Evolutionary conservation across 2,113 vertebrate species (phyloP), one percentile per base, ranked within the genome.

Genomic region (Anser brachyrhynchus): DNA sequence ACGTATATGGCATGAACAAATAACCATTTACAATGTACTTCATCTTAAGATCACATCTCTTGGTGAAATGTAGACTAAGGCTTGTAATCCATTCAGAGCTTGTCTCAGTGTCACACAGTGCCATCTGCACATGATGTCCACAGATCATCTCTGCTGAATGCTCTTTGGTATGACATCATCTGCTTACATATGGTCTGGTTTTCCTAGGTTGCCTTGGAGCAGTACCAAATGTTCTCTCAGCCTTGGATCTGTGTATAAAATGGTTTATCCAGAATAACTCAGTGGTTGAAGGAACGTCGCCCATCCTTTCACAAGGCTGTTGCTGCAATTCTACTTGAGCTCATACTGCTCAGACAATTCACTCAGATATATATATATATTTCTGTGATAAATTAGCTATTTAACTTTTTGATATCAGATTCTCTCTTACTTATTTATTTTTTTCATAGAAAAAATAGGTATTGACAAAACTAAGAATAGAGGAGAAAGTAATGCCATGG

Each of bases 241-340:
- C 20, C 23, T 33, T 71, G 19, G 13, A 46, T 75, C 35, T 62
- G 10, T 46, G 8, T 75, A 35, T 65, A 29, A 78, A 79, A 71
- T 65, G 16, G 6, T 82, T 84, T 82, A 33, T 84, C 23, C 4
- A 65, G 43, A 72, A 49, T 33, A 78, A 61, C 43, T 75, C 9
- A 3, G 17, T 8, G 2, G 20, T 78, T 12, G 20, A 89, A 82
- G 3, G 19, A 84, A 35, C 0, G 0, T 26, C 31, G 6, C 15
- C 39, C 11, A 15, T 72, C 3, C 11, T 66, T n/a, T 85, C 66
- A 57, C 3, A 6, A 28, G 26, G 3, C 10, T 2, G 3, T 2
- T 61, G 3, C 9, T 78, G 16, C 6, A 28, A 61, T 71, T 77
- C 61, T 77, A 5, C 22, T 57, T 69, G 15, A 72, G 33, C 13